Evolutionary conservation across 2,797 vertebrate species (phyloP).

Genomic region (Rousettus madagascariensis): DNA sequence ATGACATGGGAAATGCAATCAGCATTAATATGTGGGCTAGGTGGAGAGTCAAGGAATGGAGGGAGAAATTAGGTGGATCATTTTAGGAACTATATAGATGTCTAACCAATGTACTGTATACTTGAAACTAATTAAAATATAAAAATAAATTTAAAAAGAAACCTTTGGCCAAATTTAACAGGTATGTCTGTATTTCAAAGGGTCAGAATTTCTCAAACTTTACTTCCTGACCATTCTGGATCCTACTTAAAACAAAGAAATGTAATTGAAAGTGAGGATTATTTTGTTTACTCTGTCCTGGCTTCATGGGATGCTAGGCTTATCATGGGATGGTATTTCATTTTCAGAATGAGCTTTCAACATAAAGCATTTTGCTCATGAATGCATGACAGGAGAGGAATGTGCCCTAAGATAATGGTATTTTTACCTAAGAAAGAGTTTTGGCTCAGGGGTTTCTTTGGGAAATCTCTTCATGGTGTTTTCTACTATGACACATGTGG

Average conservation of each 20-base stretch:
- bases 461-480: constrained; percentile 48
- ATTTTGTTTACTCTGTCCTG: constrained; percentile 40
- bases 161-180: neutral
- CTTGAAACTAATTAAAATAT: too few relatives aligned
- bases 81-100: too few relatives aligned
- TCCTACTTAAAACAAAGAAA: constrained; percentile 44
- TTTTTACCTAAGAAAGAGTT: constrained; percentile 61
- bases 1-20: too few relatives aligned
- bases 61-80: too few relatives aligned
- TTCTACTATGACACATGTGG: neutral
- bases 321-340: constrained; percentile 10
- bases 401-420: constrained; percentile 52
- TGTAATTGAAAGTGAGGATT: neutral
- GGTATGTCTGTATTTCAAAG: constrained; percentile 27
- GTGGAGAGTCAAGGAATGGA: too few relatives aligned
- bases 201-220: constrained; percentile 32
- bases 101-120: too few relatives aligned
- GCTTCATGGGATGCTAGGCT: constrained; percentile 19
- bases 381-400: constrained; percentile 58
- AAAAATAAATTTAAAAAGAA: too few relatives aligned
- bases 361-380: constrained; percentile 59
- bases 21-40: too few relatives aligned
- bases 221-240: constrained; percentile 3
- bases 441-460: constrained; percentile 50
- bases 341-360: constrained; percentile 59